phyloP scores from a whole-genome alignment of 2,113 vertebrate species.

The Pica pica region DNA sequence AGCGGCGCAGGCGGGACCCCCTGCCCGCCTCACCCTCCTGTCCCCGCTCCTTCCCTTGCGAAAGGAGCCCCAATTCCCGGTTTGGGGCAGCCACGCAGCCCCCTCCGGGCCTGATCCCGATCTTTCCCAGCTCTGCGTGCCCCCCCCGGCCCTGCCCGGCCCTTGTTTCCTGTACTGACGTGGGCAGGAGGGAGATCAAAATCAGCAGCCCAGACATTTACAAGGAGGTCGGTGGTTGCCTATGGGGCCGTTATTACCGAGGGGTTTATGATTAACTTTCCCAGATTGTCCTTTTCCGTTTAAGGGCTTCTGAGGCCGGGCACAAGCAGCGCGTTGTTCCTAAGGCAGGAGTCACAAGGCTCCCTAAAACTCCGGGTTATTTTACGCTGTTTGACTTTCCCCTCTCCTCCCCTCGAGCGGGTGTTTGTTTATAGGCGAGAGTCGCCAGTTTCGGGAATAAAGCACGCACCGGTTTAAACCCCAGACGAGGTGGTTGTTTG shows the following conservation, averaged over 20 bases:
- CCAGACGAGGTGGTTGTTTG: neutral
- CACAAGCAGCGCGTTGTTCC: neutral
- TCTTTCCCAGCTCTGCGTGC: neutral
- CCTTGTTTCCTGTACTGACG: neutral
- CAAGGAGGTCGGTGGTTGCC: slow-evolving; percentile 24
- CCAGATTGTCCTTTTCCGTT: slow-evolving; percentile 60
- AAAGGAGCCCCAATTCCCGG: neutral
- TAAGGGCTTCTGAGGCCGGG: neutral
- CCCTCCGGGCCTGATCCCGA: neutral
- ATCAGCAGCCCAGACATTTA: slow-evolving; percentile 50
- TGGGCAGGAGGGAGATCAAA: slow-evolving; percentile 9
- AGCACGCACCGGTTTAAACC: neutral
- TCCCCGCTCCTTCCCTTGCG: neutral
- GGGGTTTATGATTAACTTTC: slow-evolving; percentile 58
- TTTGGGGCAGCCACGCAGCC: neutral
- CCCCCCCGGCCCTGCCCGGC: neutral
- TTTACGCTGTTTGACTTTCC: slow-evolving; percentile 27
- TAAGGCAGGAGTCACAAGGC: neutral
- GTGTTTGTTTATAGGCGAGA: slow-evolving; percentile 33
- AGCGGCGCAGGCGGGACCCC: neutral
- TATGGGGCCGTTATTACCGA: slow-evolving; percentile 23
- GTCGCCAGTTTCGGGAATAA: neutral
- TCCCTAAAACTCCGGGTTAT: neutral
- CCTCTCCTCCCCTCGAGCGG: neutral
- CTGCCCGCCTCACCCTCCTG: neutral